Base-by-base conservation (phyloP, 2,888 invertebrate species). In the Mesochorus sp. region DNA sequence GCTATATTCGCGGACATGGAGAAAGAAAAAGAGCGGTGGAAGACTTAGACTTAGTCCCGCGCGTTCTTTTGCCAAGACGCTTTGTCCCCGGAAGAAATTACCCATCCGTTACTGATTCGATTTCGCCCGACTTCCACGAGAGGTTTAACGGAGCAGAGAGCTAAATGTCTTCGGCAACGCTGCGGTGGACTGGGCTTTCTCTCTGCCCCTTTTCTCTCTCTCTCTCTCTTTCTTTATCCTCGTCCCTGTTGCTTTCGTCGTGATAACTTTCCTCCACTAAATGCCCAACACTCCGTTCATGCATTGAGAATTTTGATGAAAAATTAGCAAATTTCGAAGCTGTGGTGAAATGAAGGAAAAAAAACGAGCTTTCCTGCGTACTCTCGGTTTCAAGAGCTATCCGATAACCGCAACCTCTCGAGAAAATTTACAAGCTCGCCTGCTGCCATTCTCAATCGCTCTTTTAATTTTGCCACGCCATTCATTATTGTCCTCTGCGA, bases 91-190 rank as follows among this genome's bases (percentile, higher is more conserved):
- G 66, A 81, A 80, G 82, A 82, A 85, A 83, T 85, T 84, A 84
- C 75, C 77, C 85, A 82, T 81, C 84, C 84, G 83, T 85, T 82
- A 82, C 79, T 86, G 83, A 86, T 86, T 82, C 84, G 83, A 86
- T 86, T 86, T 82, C 81, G 75, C 80, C 73, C 72, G 66, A 67
- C 72, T 77, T 71, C 73, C 57, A 75, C 80, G 76, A 70, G 74
- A 76, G 81, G 71, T 79, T 85, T 85, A 86, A 84, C 82, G 80
- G 81, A 76, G 81, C 81, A 84, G 78, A 80, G 82, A 81, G 70
- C 83, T 82, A 81, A 85, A 85, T 83, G 86, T 85, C 85, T 83
- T 84, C 76, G 77, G 80, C 81, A 81, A 82, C 64, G 79, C 49
- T 49, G 26, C 31, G 39, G 34, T 34, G 34, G 12, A 26, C 47